A percentile compares a stretch with the other conserved stretches of the same genome.
Conservation (phyloP, 2,888 invertebrate species). For the Drosophila parthenogenetica region DNA sequence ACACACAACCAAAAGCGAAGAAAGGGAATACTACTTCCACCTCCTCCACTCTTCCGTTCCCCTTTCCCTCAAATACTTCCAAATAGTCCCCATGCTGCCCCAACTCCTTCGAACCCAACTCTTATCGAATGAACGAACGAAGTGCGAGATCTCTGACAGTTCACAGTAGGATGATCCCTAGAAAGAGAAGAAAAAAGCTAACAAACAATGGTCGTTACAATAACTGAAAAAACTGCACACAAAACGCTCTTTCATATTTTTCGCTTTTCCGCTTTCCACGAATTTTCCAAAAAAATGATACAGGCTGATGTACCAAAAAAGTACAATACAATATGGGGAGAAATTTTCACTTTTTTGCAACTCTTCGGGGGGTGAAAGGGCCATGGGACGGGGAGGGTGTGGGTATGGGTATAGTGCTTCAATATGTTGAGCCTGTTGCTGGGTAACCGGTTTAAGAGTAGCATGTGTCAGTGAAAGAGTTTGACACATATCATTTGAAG, state of each 20-base stretch:
- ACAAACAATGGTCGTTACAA: conserved; percentile 34
- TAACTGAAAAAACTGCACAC: conserved; percentile 21
- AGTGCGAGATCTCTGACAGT: conserved; percentile 21
- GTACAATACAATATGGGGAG: not conserved
- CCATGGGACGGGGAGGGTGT: too few species aligned
- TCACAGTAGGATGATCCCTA: not conserved
- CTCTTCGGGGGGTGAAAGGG: not conserved
- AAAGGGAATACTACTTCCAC: not conserved
- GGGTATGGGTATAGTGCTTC: not conserved
- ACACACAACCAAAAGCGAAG: conserved; percentile 22
- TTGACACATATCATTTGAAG: conserved; percentile 75
- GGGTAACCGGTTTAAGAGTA: conserved; percentile 34
- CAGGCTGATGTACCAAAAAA: not conserved
- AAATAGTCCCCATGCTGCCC: too few species aligned
- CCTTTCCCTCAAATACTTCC: not conserved
- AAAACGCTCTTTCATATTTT: conserved; percentile 50
- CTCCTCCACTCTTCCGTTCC: not conserved
- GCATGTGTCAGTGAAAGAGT: conserved; percentile 59
- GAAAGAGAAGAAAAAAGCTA: conserved; percentile 6
- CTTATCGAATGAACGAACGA: conserved; percentile 56
- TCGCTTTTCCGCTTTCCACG: conserved; percentile 22
- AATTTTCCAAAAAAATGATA: not conserved
- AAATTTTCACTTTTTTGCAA: conserved; percentile 11
- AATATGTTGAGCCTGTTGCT: conserved; percentile 5
- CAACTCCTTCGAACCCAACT: not conserved